Evolutionary conservation across 2,797 vertebrate species (phyloP).

Genomic region (Heteromormyrus szaboi): DNA sequence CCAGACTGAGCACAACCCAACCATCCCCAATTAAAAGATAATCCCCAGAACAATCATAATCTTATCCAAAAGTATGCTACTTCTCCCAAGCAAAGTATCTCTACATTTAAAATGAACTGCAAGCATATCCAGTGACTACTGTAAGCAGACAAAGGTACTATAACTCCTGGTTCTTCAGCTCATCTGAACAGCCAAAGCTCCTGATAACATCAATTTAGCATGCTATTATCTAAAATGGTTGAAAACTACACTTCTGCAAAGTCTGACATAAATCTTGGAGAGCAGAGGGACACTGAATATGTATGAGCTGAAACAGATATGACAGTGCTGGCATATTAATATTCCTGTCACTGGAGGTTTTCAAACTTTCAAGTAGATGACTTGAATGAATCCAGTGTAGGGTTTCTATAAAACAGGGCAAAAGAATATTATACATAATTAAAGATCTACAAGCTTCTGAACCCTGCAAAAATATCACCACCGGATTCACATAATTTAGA

Average conservation of each 20-base stretch:
- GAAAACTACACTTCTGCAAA: slow-evolving; percentile 98
- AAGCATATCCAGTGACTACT: not conserved
- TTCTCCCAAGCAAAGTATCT: slow-evolving; percentile 62
- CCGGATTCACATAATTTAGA: slow-evolving; percentile 63
- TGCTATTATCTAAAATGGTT: slow-evolving; percentile 99
- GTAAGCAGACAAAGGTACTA: slow-evolving; percentile 39
- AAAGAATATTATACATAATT: slow-evolving; percentile 86
- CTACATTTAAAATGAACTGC: not conserved
- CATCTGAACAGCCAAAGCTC: slow-evolving; percentile 40
- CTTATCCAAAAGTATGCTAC: slow-evolving; percentile 85
- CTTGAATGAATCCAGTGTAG: slow-evolving; percentile 91
- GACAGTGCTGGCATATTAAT: slow-evolving; percentile 99
- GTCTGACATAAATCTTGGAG: slow-evolving; percentile 99
- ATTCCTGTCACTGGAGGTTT: slow-evolving; percentile 99
- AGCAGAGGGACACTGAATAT: slow-evolving; percentile 89
- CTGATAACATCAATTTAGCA: slow-evolving; percentile 98
- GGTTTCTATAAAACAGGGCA: slow-evolving; percentile 86
- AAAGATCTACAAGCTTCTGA: slow-evolving; percentile 79
- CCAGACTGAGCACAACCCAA: slow-evolving; percentile 96
- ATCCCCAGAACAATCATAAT: slow-evolving; percentile 94
- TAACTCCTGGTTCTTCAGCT: slow-evolving; percentile 29
- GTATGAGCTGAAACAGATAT: slow-evolving; percentile 99
- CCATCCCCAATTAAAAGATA: slow-evolving; percentile 99
- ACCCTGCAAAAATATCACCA: slow-evolving; percentile 56
- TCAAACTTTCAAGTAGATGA: slow-evolving; percentile 98